Base-by-base conservation (phyloP, 1,140 invertebrate species). In the Dendroctonus valens region DNA sequence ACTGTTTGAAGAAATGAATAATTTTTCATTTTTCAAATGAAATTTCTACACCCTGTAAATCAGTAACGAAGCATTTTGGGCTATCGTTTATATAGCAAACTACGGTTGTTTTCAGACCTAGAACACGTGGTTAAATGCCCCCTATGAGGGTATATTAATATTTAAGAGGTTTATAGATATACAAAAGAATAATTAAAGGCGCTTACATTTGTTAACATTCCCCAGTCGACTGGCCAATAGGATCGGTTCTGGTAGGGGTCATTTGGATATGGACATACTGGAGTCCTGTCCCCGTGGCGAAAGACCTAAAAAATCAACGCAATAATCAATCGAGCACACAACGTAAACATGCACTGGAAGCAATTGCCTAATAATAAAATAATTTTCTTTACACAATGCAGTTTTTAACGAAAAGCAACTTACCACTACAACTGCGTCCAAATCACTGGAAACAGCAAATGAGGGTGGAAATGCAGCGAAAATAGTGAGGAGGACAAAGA, bases 251-350 rank as follows among this genome's bases (percentile, higher is more conserved):
- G 81, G 74, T 89, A 89, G 0, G 89, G 90, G 81, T 96, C 93
- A 37, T 79, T 91, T 0, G 90, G 89, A 76, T 92, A 95, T 0
- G 85, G 79, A 51, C 83, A 74, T 5, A 91, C 78, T 0, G 92
- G 91, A 37, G 89, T 91, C 68, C 93, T 82, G 74, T 94, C 92
- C 39, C 93, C 93, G 83, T 96, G 93, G 61, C 93, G 68, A 65
- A 70, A 77, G 12, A 78, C 68, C 77, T 78, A 52, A 44, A 59
- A 51, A 64, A n/a, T n/a, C n/a, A n/a, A n/a, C n/a, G n/a, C n/a
- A n/a, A n/a, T n/a, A n/a, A n/a, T n/a, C n/a, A n/a, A n/a, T n/a
- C n/a, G n/a, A n/a, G n/a, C n/a, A n/a, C n/a, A n/a, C n/a, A n/a
- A n/a, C n/a, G n/a, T 46, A 46, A 46, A 46, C 42, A 46, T 46